phyloP scores from a whole-genome alignment of 1,140 invertebrate genomes.

The Lycorma delicatula region DNA sequence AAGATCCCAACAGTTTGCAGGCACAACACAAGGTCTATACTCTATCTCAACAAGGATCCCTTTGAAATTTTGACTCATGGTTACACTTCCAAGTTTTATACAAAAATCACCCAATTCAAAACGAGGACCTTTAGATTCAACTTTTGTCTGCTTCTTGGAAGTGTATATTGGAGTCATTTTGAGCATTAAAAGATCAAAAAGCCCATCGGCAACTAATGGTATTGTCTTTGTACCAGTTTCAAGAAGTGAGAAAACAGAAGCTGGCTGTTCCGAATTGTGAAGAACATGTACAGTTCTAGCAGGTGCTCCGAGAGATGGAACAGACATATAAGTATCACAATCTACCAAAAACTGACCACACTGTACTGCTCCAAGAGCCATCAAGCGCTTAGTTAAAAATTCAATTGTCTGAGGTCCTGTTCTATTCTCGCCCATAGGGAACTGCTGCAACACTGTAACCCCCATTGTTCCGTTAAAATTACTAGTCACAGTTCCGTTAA shows the following conservation, averaged over 20 bases:
- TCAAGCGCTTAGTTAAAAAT: slow-evolving; percentile 71
- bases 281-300: slow-evolving; percentile 80
- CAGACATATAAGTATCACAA: slow-evolving; percentile 86
- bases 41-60: slow-evolving; percentile 92
- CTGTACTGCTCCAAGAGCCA: slow-evolving; percentile 75
- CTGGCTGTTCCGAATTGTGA: slow-evolving; percentile 92
- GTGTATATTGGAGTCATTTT: slow-evolving; percentile 81
- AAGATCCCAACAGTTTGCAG: slow-evolving; percentile 82
- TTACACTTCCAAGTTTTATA: slow-evolving; percentile 87
- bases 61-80: slow-evolving; percentile 88
- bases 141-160: slow-evolving; percentile 66
- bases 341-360: slow-evolving; percentile 87
- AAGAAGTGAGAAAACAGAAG: slow-evolving; percentile 84
- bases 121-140: slow-evolving; percentile 85
- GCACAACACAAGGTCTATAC: slow-evolving; percentile 82
- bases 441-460: slow-evolving; percentile 54
- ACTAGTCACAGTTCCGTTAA: too few species aligned
- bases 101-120: slow-evolving; percentile 92
- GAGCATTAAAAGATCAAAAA: slow-evolving; percentile 85
- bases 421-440: slow-evolving; percentile 74
- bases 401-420: slow-evolving; percentile 81
- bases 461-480: slow-evolving; percentile 25
- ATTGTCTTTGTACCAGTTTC: slow-evolving; percentile 79
- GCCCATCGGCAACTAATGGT: slow-evolving; percentile 76
- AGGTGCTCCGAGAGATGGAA: slow-evolving; percentile 39